Percentiles rank a stretch among this genome's conserved stretches.
phyloP scores from a whole-genome alignment of 2,797 vertebrate genomes.

The Lepus townsendii region DNA sequence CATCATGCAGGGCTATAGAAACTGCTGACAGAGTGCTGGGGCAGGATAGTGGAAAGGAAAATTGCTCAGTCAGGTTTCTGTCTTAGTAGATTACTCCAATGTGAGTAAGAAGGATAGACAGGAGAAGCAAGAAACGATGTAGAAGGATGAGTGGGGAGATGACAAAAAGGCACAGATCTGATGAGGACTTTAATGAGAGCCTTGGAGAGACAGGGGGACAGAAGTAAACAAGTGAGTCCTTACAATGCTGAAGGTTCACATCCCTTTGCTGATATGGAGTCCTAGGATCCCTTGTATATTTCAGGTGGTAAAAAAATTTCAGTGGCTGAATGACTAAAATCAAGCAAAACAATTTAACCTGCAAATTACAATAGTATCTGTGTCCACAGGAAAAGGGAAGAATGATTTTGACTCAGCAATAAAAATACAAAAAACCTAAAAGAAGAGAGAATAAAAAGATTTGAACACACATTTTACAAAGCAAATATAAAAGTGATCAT shows the following conservation, averaged over 20 bases:
- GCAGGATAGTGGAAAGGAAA: background rate
- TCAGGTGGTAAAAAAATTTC: background rate
- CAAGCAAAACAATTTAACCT: background rate
- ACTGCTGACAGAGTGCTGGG: rapidly evolving
- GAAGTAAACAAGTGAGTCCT: background rate
- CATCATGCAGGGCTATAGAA: too few species aligned
- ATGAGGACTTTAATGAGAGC: background rate
- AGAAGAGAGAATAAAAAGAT: background rate
- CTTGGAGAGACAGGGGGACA: background rate
- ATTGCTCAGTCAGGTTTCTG: background rate
- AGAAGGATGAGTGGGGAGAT: rapidly evolving
- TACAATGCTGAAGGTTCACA: background rate
- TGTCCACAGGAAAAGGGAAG: background rate
- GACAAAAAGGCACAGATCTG: background rate
- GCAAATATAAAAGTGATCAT: background rate
- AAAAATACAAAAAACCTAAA: background rate
- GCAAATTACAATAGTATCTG: background rate
- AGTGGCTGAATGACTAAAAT: background rate
- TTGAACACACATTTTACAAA: background rate
- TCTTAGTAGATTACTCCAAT: background rate
- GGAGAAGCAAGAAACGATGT: background rate
- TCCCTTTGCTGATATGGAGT: background rate
- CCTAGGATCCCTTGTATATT: background rate
- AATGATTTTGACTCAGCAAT: background rate
- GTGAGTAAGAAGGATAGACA: background rate